Percentiles rank a stretch among this genome's conserved stretches.
These are phyloP conservation scores for Argyrosomus regius DNA, from an alignment of 2,797 vertebrate genomes.

Conservation along the genomic window DNA sequence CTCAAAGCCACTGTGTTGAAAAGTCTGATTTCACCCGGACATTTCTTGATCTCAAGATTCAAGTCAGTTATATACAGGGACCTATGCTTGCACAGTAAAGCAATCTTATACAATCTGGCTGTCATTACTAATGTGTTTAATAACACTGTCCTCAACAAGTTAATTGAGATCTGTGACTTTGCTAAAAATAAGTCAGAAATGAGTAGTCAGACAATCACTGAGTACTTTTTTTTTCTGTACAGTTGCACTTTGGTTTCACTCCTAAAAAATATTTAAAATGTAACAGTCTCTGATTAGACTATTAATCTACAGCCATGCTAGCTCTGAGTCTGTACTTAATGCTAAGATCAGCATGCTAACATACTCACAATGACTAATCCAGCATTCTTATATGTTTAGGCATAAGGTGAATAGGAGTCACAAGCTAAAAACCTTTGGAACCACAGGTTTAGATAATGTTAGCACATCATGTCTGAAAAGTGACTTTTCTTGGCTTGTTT, in stretches of 20 bases:
- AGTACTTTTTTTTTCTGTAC: too few relatives aligned
- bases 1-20: conserved; percentile 19
- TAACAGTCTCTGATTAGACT: too few relatives aligned
- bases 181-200: not conserved
- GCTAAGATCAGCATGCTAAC: too few relatives aligned
- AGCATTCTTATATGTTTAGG: too few relatives aligned
- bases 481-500: not conserved
- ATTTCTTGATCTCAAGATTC: not conserved
- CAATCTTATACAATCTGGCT: not conserved
- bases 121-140: not conserved
- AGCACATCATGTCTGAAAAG: not conserved
- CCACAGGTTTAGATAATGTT: not conserved
- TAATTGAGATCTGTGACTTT: not conserved
- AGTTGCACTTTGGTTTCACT: too few relatives aligned
- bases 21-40: conserved; percentile 11
- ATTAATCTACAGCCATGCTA: too few relatives aligned
- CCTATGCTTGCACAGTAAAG: not conserved
- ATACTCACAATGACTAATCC: too few relatives aligned
- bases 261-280: too few relatives aligned
- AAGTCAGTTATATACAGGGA: not conserved
- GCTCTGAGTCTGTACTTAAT: too few relatives aligned
- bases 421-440: not conserved
- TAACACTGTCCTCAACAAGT: not conserved
- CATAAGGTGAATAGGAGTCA: too few relatives aligned
- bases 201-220: not conserved